Base-by-base conservation (phyloP, 2,888 invertebrate genomes). In the Euzetes globulus region DNA sequence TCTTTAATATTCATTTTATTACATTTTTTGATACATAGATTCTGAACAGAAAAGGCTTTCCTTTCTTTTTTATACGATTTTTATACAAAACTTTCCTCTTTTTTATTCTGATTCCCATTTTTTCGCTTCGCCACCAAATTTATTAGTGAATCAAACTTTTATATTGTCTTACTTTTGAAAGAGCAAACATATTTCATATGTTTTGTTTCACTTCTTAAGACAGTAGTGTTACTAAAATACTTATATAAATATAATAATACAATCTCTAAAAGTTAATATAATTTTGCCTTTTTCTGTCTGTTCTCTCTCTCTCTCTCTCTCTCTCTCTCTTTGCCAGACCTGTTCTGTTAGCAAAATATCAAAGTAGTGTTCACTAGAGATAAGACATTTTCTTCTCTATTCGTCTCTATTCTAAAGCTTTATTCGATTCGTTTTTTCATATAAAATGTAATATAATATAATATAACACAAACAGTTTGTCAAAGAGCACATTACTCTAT, bases 321-420 rank as follows among this genome's bases (percentile, higher is more conserved):
- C 17, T 65, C 29, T 11, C 25, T 25, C 58, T 58, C 25, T 25
- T 25, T 45, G 70, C 47, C 47, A 70, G 25, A 70, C 70, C 45
- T 45, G 63, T 63, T 63, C 19, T n/a, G 45, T 47, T 45, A 70
- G 47, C 25, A 45, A 70, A 45, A 70, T 70, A 70, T 70, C 19
- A 70, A 70, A 70, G 25, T 45, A n/a, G 45, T 70, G 70, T 70
- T 70, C 47, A 41, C 13, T 15, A 70, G 41, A 70, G 70, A 70
- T 70, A 70, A 70, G 70, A 70, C 70, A n/a, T 65, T 65, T 65
- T 60, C n/a, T 55, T 55, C 55, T n/a, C 50, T 55, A 55, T n/a
- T n/a, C n/a, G n/a, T n/a, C n/a, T n/a, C n/a, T 47, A 55, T 55
- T 55, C 55, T 55, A 55, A 55, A 22, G 55, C 55, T 22, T 22